Conservation (phyloP, 1,140 invertebrate genomes). For the Drosophila repletoides region DNA sequence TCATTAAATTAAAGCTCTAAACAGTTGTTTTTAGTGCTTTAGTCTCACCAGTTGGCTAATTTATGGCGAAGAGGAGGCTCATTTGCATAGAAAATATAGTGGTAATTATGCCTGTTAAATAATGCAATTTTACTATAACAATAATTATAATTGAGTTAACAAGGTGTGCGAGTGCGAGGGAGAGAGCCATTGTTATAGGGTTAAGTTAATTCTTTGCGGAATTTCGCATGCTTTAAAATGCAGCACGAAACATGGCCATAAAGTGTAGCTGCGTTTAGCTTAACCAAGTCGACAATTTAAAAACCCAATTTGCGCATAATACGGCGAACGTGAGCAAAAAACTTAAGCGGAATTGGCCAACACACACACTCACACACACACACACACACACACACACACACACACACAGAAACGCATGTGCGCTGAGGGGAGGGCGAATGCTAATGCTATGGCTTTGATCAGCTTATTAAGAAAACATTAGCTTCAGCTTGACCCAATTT, state of each 20-base stretch:
- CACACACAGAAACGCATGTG: conserved; percentile 4
- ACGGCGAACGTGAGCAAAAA: conserved; percentile 73
- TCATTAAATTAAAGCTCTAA: not conserved
- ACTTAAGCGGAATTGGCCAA: conserved; percentile 54
- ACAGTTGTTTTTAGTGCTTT: not conserved
- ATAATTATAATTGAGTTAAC: conserved; percentile 70
- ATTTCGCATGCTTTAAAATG: conserved; percentile 77
- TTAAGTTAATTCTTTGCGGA: conserved; percentile 36
- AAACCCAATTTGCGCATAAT: conserved; percentile 81
- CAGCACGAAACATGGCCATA: conserved; percentile 72
- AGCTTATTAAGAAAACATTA: conserved; percentile 66
- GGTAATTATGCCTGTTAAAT: conserved; percentile 67
- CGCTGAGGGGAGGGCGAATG: not conserved
- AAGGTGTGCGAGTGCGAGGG: conserved; percentile 1
- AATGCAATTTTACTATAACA: conserved; percentile 69
- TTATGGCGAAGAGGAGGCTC: conserved; percentile 24
- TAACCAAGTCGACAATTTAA: conserved; percentile 79
- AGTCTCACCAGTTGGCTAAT: not conserved
- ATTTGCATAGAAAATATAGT: conserved; percentile 63
- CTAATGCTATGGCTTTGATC: conserved; percentile 52
- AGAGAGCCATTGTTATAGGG: not conserved
- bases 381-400: conserved; percentile 21
- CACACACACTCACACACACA: not conserved
- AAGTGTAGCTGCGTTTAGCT: conserved; percentile 75
- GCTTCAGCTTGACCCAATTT: conserved; percentile 58